These are phyloP conservation scores for Centruroides sculpturatus DNA, from an alignment of 1,140 invertebrate species.

Conservation along the genomic window DNA sequence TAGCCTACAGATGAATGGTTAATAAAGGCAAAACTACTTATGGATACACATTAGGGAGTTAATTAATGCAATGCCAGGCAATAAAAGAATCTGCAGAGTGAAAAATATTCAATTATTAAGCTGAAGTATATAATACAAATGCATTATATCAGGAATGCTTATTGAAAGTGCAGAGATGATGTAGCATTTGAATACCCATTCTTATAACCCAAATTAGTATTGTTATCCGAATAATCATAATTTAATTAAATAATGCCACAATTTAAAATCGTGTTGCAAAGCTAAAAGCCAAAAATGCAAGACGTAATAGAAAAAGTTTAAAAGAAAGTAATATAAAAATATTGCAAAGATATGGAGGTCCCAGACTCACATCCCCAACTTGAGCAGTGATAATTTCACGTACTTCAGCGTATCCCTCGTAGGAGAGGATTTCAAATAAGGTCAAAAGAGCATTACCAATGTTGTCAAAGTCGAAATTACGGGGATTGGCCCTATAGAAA, in stretches of 20 bases:
- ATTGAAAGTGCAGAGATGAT: too few relatives aligned
- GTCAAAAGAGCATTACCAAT: slow-evolving; percentile 2
- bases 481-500: slow-evolving; percentile 16
- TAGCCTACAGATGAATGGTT: too few relatives aligned
- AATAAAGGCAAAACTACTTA: not conserved
- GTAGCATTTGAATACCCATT: too few relatives aligned
- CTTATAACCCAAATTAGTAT: too few relatives aligned
- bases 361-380: slow-evolving; percentile 7
- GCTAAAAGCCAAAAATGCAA: not conserved
- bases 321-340: not conserved
- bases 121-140: too few relatives aligned
- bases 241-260: too few relatives aligned
- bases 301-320: not conserved
- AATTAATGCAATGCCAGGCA: too few relatives aligned
- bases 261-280: too few relatives aligned
- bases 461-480: slow-evolving; percentile 15
- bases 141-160: too few relatives aligned
- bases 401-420: slow-evolving; percentile 15
- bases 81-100: not conserved
- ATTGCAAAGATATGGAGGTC: not conserved
- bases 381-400: slow-evolving; percentile 14
- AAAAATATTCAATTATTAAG: not conserved
- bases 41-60: too few relatives aligned
- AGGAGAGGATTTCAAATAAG: slow-evolving; percentile 15
- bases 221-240: too few relatives aligned